Evolutionary conservation across 2,797 vertebrate genomes (phyloP), one percentile per base, ranked within the genome.

Genomic region (Syngnathus rostellatus): DNA sequence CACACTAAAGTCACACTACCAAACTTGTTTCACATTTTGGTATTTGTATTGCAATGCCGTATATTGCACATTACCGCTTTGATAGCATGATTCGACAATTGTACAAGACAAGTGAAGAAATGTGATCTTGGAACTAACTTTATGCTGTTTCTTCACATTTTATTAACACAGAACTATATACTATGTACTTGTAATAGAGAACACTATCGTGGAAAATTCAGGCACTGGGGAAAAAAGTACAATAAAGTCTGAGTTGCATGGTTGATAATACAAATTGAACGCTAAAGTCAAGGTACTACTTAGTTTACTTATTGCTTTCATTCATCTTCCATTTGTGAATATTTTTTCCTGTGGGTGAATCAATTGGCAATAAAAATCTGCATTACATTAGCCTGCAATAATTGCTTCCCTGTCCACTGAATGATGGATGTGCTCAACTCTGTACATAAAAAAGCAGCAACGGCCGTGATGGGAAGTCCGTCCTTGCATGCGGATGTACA

Each of bases 371-470:
- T 2, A 50, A 10, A 23, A 10, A 39, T 4, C 59, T 11, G 38
- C 58, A 21, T 41, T 61, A 41, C 59, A 21, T 41, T 19, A 41
- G 59, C 19, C 59, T 61, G 38, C 39, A 60, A 21, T 21, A 19
- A 61, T 41, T 61, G 60, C 40, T 43, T 62, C 11, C 19, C 10
- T 62, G 43, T 62, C 40, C 60, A 43, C n/a, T 43, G 39, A 23
- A 16, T 62, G 60, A 62, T 62, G 40, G 12, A 43, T 45, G 40
- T 11, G 40, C n/a, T 62, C 11, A 43, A 14, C 41, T 62, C 10
- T 43, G 11, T 68, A 65, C 73, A 74, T 9, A 11, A 14, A 75
- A 48, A 53, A 23, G 72, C 69, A 45, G 65, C 62, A 54, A 62
- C 38, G 43, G 69, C 66, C 40, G 63, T 51, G 64, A 60, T 6